Evolutionary conservation across 2,113 vertebrate species (phyloP).

Genomic region (Scomber colias): DNA sequence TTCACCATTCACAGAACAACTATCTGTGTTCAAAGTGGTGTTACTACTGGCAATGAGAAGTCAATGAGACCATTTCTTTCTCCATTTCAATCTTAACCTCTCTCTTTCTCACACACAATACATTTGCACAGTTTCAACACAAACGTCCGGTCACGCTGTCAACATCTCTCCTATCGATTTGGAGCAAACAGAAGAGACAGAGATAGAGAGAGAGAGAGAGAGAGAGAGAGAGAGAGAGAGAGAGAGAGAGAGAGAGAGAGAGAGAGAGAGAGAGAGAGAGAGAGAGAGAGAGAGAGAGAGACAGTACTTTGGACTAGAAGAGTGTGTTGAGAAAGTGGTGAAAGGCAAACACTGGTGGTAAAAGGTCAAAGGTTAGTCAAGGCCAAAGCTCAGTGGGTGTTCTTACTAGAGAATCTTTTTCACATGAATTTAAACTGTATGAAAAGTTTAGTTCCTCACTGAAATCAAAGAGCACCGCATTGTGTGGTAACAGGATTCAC

Average conservation of each 20-base stretch:
- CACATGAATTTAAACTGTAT: not conserved
- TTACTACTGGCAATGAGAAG: not conserved
- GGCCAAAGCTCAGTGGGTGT: not conserved
- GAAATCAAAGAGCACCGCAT: not conserved
- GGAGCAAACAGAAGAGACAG: slow-evolving; percentile 1
- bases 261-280: no score
- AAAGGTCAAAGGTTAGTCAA: slow-evolving; percentile 42
- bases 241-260: not conserved
- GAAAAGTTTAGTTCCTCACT: not conserved
- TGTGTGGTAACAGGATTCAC: not conserved
- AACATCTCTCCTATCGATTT: slow-evolving; percentile 6
- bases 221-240: no score
- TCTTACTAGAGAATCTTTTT: not conserved
- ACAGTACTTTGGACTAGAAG: slow-evolving; percentile 21
- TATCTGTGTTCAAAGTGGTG: not conserved
- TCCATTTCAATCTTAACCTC: no score
- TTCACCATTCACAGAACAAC: not conserved
- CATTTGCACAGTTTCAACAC: not conserved
- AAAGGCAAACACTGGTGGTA: not conserved
- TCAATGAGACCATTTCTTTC: not conserved
- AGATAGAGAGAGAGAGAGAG: not conserved
- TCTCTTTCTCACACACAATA: not conserved
- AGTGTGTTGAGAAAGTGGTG: not conserved
- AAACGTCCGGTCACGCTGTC: not conserved
- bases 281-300: no score